Conservation (phyloP, 2,113 vertebrate species). For the Irena cyanogastra region DNA sequence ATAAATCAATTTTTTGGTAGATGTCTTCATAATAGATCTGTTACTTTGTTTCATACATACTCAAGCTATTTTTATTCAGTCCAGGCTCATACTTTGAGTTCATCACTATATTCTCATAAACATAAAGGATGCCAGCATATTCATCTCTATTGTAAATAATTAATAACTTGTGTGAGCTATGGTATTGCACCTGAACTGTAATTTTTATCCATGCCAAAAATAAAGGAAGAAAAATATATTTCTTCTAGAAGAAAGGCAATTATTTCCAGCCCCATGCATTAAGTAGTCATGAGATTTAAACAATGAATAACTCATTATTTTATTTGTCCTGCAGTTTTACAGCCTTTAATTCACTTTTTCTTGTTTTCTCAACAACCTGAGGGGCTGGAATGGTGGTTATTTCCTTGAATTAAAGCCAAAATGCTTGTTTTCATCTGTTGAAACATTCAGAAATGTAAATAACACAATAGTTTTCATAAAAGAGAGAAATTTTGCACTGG, state of each 20-base stretch:
- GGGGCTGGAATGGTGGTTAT: neutral
- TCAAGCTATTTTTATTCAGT: neutral
- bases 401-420: neutral
- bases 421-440: neutral
- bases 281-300: neutral
- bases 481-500: neutral
- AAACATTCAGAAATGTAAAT: neutral
- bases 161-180: neutral
- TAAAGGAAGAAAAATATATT: neutral
- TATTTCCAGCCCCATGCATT: neutral
- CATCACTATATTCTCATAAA: neutral
- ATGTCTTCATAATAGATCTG: neutral
- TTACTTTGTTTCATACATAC: neutral
- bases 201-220: neutral
- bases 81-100: neutral
- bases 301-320: neutral
- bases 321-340: neutral
- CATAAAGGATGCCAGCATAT: neutral
- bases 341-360: neutral
- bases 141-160: conserved; percentile 27
- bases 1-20: conserved; percentile 5
- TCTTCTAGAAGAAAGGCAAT: neutral
- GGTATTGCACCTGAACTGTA: neutral
- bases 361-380: neutral
- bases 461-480: neutral